These are phyloP conservation scores for Mustela nigripes DNA, from an alignment of 2,113 vertebrate genomes.

Conservation along the genomic window DNA sequence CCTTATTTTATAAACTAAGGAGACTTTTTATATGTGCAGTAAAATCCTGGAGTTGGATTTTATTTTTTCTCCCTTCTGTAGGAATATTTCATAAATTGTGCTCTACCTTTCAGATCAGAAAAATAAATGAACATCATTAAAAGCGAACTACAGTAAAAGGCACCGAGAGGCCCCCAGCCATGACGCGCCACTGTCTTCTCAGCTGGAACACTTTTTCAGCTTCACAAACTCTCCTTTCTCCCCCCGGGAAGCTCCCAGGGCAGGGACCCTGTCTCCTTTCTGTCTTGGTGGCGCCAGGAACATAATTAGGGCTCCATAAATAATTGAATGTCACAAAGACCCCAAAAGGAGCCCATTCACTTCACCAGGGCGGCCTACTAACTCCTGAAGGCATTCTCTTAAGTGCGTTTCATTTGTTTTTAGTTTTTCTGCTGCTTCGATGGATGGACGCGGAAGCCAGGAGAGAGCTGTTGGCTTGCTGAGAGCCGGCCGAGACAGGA, in stretches of 20 bases:
- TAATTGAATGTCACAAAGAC: constrained; percentile 56
- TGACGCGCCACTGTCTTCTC: background rate
- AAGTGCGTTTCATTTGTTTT: constrained; percentile 43
- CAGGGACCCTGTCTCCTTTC: background rate
- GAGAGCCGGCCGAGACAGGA: background rate
- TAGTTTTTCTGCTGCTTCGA: background rate
- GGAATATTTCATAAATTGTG: background rate
- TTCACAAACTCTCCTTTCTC: background rate
- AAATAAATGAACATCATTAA: background rate
- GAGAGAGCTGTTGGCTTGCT: background rate
- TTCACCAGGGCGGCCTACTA: rapidly evolving
- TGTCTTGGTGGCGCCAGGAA: constrained; percentile 44
- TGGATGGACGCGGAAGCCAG: background rate
- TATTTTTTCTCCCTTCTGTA: background rate
- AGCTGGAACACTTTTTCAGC: background rate
- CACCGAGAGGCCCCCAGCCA: background rate
- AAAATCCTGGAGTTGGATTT: background rate
- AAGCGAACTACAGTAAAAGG: background rate
- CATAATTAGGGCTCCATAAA: constrained; percentile 29
- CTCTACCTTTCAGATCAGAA: background rate
- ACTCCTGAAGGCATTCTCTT: background rate
- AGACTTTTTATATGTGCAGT: background rate
- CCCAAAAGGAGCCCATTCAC: constrained; percentile 8
- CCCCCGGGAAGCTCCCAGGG: background rate
- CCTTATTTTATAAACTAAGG: background rate